Conservation (phyloP, 2,888 invertebrate species). For the Sarcophaga rosellei region DNA sequence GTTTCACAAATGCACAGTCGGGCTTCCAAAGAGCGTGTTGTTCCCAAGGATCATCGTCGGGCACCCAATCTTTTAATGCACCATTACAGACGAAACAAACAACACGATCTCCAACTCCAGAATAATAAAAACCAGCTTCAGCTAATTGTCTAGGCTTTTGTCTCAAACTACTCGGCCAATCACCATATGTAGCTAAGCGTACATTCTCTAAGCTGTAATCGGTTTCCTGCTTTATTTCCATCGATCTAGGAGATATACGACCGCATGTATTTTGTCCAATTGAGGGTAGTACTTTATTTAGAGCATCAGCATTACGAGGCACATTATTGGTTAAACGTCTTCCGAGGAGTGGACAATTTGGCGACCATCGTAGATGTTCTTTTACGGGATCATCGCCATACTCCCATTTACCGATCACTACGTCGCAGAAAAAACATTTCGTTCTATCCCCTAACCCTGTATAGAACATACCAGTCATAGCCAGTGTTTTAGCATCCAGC, state of each 20-base stretch:
- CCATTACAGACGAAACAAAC: slow-evolving; percentile 97
- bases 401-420: slow-evolving; percentile 91
- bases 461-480: slow-evolving; percentile 91
- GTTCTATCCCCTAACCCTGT: slow-evolving; percentile 89
- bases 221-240: slow-evolving; percentile 76
- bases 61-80: slow-evolving; percentile 96
- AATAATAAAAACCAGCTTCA: slow-evolving; percentile 96
- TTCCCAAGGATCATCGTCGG: slow-evolving; percentile 94
- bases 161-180: slow-evolving; percentile 91
- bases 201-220: slow-evolving; percentile 87
- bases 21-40: slow-evolving; percentile 95
- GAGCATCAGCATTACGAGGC: slow-evolving; percentile 80
- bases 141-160: slow-evolving; percentile 91
- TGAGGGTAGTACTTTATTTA: slow-evolving; percentile 77
- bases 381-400: slow-evolving; percentile 88
- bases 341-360: slow-evolving; percentile 89
- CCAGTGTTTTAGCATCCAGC: slow-evolving; percentile 83
- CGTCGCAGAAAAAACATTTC: slow-evolving; percentile 89
- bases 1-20: slow-evolving; percentile 90
- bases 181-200: slow-evolving; percentile 86
- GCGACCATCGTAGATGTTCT: slow-evolving; percentile 91
- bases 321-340: slow-evolving; percentile 84
- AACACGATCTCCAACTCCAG: slow-evolving; percentile 93
- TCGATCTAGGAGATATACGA: slow-evolving; percentile 76
- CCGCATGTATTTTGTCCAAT: slow-evolving; percentile 82